Evolutionary conservation across 1,140 invertebrate genomes (phyloP), one percentile per base, ranked within the genome.

Genomic region (Notospermus geniculatus): DNA sequence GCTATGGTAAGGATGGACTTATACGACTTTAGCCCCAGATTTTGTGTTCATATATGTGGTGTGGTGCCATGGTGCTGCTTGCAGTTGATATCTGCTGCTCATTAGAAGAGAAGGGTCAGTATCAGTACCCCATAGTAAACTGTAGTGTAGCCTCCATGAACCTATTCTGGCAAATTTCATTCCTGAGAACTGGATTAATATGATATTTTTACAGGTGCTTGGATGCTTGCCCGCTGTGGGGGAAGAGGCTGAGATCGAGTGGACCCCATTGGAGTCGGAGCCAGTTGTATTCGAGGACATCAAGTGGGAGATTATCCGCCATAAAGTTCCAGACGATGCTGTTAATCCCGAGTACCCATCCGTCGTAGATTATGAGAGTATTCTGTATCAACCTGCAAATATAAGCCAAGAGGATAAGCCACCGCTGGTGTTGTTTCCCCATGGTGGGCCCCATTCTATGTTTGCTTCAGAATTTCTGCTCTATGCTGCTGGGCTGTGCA

Each of bases 381-480:
- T 84, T 55, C 60, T 81, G 46, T 68, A 74, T 27, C 58, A 66
- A 43, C 73, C 76, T 13, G 54, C 59, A 30, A 53, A 57, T 25
- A 54, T 64, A 69, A 30, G 23, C 55, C 2, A 22, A 46, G 25
- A 60, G 60, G 29, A 29, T 28, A 19, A 23, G 59, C 66, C 76
- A 36, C 79, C 76, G 29, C 60, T 84, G n/a, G 72, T 85, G 56
- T 73, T 85, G 2, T 74, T 77, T 60, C 88, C 89, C 17, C 92
- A 95, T 82, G 92, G 92, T 62, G 86, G 93, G 4, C 92, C 92
- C 1, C 92, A 95, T 81, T 80, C 83, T 13, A 77, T 76, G 4
- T 87, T 87, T 76, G 74, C 80, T 17, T 87, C 89, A 71, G 70
- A 80, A 0, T 91, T 86, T 71, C 80, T 79, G 0, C 67, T 87